A percentile compares a stretch with the other conserved stretches of the same genome.
phyloP scores from a whole-genome alignment of 1,140 invertebrate genomes.

The Globodera rostochiensis region DNA sequence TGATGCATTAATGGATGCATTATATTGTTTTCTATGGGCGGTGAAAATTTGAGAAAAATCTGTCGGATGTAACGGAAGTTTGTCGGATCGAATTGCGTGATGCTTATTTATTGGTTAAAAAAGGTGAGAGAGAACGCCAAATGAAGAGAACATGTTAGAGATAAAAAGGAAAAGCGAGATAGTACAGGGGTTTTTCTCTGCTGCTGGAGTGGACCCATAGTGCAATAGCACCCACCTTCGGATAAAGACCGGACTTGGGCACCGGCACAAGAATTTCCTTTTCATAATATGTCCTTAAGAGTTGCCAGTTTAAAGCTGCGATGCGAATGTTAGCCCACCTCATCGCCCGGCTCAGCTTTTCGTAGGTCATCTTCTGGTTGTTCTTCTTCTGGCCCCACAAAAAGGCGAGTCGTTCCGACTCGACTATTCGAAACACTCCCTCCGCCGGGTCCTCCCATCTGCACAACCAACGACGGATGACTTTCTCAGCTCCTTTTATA shows the following conservation, averaged over 20 bases:
- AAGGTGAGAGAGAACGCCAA: no score
- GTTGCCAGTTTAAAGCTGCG: slow-evolving; percentile 11
- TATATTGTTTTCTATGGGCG: no score
- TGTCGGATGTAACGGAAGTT: no score
- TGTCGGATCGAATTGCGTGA: no score
- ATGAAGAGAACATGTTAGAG: no score
- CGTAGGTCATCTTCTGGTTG: slow-evolving; percentile 88
- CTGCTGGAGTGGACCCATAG: no score
- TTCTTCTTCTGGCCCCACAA: slow-evolving; percentile 83
- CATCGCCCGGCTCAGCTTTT: slow-evolving; percentile 89
- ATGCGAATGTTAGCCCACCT: slow-evolving; percentile 67
- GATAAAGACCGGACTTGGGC: slow-evolving; percentile 69
- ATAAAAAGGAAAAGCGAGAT: no score
- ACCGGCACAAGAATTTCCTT: slow-evolving; percentile 68
- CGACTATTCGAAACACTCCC: slow-evolving; percentile 84
- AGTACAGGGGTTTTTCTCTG: no score
- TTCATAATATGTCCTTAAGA: slow-evolving; percentile 69
- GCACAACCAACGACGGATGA: slow-evolving; percentile 2
- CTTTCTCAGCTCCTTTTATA: slow-evolving; percentile 28
- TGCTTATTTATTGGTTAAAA: no score
- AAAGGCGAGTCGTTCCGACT: slow-evolving; percentile 23
- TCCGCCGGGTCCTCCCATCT: slow-evolving; percentile 84
- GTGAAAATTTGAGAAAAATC: no score
- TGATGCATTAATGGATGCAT: no score
- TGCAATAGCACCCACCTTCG: slow-evolving; percentile 59